Evolutionary conservation across 1,140 invertebrate species (phyloP).

Genomic region (Parapsyche elsis): DNA sequence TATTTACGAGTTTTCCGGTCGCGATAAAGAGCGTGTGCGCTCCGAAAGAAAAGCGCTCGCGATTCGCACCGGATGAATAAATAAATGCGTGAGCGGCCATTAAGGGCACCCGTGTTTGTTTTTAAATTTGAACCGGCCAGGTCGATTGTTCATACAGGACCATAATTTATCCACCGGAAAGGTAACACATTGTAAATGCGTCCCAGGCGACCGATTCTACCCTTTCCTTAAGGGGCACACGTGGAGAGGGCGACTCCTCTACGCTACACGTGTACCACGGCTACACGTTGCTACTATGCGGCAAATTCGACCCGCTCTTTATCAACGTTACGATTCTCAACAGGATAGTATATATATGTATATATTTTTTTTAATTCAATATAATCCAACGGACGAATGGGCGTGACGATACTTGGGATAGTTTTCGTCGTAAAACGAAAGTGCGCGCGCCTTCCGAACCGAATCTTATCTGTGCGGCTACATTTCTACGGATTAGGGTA

Average conservation of each 20-base stretch:
- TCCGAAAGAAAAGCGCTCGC: neutral
- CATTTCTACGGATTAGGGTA: too few relatives aligned
- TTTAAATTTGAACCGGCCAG: constrained; percentile 29
- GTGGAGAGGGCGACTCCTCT: neutral
- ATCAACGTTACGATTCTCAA: neutral
- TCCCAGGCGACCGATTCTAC: constrained; percentile 43
- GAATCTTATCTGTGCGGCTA: too few relatives aligned
- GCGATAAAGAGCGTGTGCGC: neutral
- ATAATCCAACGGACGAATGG: too few relatives aligned
- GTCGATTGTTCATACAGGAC: constrained; percentile 44
- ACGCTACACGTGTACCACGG: neutral
- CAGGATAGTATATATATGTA: neutral
- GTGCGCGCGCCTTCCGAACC: too few relatives aligned
- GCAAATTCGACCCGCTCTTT: neutral
- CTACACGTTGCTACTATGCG: neutral
- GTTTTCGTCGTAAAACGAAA: too few relatives aligned
- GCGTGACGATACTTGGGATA: too few relatives aligned
- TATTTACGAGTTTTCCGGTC: constrained; percentile 7
- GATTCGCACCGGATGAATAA: constrained; percentile 21
- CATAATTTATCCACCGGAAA: constrained; percentile 39
- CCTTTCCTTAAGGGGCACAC: constrained; percentile 19
- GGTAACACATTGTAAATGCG: constrained; percentile 45
- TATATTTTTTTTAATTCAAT: too few relatives aligned
- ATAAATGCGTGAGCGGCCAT: constrained; percentile 24
- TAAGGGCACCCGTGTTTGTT: constrained; percentile 27